Percentiles rank a stretch among this genome's conserved stretches.
These are phyloP conservation scores for Apodemia duryi DNA, from an alignment of 2,888 invertebrate species.

Conservation along the genomic window DNA sequence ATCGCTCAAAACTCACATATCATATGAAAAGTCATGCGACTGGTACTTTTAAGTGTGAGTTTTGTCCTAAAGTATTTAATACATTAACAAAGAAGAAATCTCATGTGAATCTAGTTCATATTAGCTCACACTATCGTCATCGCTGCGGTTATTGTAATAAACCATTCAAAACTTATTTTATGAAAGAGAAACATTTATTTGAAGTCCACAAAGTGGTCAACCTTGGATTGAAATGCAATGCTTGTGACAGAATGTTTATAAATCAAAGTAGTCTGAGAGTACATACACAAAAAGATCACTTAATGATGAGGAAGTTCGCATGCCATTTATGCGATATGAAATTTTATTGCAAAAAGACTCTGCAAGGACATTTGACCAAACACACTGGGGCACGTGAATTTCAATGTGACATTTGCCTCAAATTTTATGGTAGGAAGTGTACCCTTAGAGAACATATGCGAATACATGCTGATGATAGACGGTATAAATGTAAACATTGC, in stretches of 20 bases:
- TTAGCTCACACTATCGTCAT: conserved; percentile 40
- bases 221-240: conserved; percentile 43
- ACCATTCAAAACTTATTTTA: conserved; percentile 47
- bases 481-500: conserved; percentile 41
- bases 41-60: conserved; percentile 33
- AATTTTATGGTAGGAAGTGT: conserved; percentile 37
- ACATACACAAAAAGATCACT: conserved; percentile 52
- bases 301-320: conserved; percentile 43
- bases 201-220: conserved; percentile 44
- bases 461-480: conserved; percentile 41
- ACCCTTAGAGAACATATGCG: conserved; percentile 44
- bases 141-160: conserved; percentile 54
- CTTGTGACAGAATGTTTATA: conserved; percentile 47
- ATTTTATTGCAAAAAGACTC: conserved; percentile 40
- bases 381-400: conserved; percentile 48
- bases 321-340: conserved; percentile 42
- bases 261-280: conserved; percentile 42
- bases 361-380: conserved; percentile 53
- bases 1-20: conserved; percentile 30
- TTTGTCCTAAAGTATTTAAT: conserved; percentile 33
- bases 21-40: conserved; percentile 32
- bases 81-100: conserved; percentile 30
- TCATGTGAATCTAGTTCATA: conserved; percentile 57
- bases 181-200: conserved; percentile 46
- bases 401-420: conserved; percentile 41